Conservation (phyloP, 2,888 invertebrate species). For the Tetranychus truncatus region DNA sequence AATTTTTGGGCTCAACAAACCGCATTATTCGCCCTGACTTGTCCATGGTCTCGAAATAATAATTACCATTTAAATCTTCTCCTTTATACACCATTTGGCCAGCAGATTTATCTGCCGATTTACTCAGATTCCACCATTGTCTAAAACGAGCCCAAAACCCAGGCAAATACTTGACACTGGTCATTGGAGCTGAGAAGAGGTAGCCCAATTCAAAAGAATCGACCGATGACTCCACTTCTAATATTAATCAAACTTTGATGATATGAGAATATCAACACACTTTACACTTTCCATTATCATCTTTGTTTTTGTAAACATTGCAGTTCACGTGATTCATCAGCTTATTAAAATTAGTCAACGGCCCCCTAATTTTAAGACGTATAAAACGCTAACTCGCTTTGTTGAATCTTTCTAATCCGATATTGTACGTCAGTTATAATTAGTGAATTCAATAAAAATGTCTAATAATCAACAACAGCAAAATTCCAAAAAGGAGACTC, state of each 20-base stretch:
- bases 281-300: too few relatives aligned
- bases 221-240: too few relatives aligned
- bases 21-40: not conserved
- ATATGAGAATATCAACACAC: too few relatives aligned
- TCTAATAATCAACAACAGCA: not conserved
- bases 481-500: conserved; percentile 25
- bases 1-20: not conserved
- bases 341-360: too few relatives aligned
- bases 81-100: not conserved
- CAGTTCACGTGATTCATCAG: too few relatives aligned
- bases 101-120: too few relatives aligned
- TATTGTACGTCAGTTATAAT: too few relatives aligned
- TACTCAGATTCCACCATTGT: not conserved
- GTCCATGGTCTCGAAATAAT: not conserved
- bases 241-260: too few relatives aligned
- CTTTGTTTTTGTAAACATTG: too few relatives aligned
- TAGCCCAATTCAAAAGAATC: not conserved
- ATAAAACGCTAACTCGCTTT: too few relatives aligned
- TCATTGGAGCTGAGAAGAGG: not conserved
- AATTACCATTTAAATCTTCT: conserved; percentile 1
- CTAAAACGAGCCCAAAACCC: not conserved
- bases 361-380: too few relatives aligned
- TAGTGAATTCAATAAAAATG: not conserved
- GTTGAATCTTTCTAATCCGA: too few relatives aligned
- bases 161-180: not conserved